A percentile compares a stretch with the other conserved stretches of the same genome.
phyloP scores from a whole-genome alignment of 2,797 vertebrate species.

The Poeciliopsis infans region DNA sequence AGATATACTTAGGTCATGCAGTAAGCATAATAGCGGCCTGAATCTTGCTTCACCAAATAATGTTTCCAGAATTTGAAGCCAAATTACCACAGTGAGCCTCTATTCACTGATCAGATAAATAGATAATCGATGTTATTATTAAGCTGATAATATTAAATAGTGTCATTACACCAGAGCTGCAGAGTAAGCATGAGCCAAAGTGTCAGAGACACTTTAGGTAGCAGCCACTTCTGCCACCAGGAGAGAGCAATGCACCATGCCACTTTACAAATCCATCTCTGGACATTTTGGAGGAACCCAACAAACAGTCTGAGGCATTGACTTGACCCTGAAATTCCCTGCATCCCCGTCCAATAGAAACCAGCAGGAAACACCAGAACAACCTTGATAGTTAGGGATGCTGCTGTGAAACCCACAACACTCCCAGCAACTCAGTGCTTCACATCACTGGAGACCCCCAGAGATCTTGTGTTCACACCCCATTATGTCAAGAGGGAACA shows the following conservation, averaged over 20 bases:
- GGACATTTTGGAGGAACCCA: constrained; percentile 1
- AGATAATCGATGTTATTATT: neutral
- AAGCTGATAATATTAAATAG: too few relatives aligned
- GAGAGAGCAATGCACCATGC: neutral
- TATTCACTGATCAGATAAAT: neutral
- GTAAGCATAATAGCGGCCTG: neutral
- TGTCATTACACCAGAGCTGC: neutral
- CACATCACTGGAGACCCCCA: neutral
- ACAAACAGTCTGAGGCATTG: constrained; percentile 20
- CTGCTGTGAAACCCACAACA: neutral
- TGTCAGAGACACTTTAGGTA: neutral
- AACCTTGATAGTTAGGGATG: constrained; percentile 2
- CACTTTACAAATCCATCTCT: neutral
- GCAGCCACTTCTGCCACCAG: neutral
- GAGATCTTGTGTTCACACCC: neutral
- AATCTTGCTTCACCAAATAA: neutral
- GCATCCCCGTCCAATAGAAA: constrained; percentile 4
- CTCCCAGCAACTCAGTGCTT: neutral
- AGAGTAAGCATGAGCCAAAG: neutral
- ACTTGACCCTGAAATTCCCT: constrained; percentile 1
- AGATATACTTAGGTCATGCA: neutral
- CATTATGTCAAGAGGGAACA: neutral
- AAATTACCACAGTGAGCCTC: neutral
- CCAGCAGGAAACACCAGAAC: constrained; percentile 3
- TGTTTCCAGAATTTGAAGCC: neutral